Evolutionary conservation across 2,797 vertebrate species (phyloP), one percentile per base, ranked within the genome.

Genomic region (Acanthornis magna): DNA sequence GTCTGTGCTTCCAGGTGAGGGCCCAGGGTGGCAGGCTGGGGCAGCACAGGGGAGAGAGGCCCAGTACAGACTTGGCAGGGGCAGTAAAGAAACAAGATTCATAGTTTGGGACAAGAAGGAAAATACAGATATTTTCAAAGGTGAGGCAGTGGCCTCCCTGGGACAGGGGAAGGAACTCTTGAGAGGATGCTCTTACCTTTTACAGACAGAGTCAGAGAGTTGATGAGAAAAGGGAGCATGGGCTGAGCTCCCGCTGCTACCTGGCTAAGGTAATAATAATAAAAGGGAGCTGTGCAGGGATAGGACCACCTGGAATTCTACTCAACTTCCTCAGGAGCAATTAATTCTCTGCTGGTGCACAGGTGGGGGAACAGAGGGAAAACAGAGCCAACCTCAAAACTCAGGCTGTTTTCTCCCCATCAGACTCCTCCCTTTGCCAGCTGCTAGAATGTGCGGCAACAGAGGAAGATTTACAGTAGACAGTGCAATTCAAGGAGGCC

Each of bases 151-250:
- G 91, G 92, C 85, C 86, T 94, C 89, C 78, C 70, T 32, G 57
- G 14, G 12, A 92, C 55, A 58, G 93, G 55, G 81, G 61, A 92
- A 95, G 42, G 40, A 93, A 84, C 53, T 73, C 85, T 42, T 12
- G 48, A 86, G 70, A 81, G 23, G 79, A 94, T 36, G 50, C 43
- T 90, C 96, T 96, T 92, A 91, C 89, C 86, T 89, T 94, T 82
- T 61, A 89, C 51, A 89, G 58, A 81, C 9, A 86, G 51, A 84
- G 53, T 60, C 53, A 87, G 58, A 92, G 60, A 92, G 48, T 2
- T 54, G 48, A 83, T 75, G 42, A 91, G 50, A 80, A 84, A 92
- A 89, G 55, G 78, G 65, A 89, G 53, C 70, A 50, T 32, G 75
- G 81, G 50, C 21, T 0, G 0, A 93, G 72, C 48, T 85, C 72